Evolutionary conservation across 2,888 invertebrate species (phyloP).

Genomic region (Rhodophaea formosa): DNA sequence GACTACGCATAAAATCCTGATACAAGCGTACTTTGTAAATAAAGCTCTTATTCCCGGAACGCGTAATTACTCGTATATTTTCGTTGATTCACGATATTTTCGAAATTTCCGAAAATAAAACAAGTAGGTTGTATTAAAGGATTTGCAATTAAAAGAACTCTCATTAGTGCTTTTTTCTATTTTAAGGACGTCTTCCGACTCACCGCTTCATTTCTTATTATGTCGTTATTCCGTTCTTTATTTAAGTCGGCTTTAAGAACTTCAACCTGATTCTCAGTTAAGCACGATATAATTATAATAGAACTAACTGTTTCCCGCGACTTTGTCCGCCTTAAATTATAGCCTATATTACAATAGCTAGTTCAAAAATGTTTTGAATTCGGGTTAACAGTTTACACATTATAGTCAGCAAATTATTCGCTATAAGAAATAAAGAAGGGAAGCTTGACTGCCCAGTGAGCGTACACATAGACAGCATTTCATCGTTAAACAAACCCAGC

Average conservation of each 20-base stretch:
- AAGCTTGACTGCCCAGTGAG: no score
- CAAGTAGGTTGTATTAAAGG: neutral
- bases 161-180: slow-evolving; percentile 13
- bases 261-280: slow-evolving; percentile 20
- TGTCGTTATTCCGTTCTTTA: neutral
- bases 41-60: slow-evolving; percentile 5
- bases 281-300: neutral
- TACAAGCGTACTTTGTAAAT: neutral
- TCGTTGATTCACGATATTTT: neutral
- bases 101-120: neutral
- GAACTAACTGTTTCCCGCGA: no score
- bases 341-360: no score
- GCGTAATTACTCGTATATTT: slow-evolving; percentile 4
- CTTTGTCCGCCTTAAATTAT: no score
- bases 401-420: no score
- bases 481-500: no score
- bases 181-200: slow-evolving; percentile 7
- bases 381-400: no score
- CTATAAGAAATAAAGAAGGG: no score
- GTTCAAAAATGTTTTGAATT: no score
- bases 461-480: no score
- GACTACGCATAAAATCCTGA: slow-evolving; percentile 9
- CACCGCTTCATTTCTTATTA: neutral
- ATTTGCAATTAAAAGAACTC: slow-evolving; percentile 9
- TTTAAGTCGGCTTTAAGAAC: neutral